Evolutionary conservation across 2,797 vertebrate species (phyloP).

Genomic region (Todus mexicanus): DNA sequence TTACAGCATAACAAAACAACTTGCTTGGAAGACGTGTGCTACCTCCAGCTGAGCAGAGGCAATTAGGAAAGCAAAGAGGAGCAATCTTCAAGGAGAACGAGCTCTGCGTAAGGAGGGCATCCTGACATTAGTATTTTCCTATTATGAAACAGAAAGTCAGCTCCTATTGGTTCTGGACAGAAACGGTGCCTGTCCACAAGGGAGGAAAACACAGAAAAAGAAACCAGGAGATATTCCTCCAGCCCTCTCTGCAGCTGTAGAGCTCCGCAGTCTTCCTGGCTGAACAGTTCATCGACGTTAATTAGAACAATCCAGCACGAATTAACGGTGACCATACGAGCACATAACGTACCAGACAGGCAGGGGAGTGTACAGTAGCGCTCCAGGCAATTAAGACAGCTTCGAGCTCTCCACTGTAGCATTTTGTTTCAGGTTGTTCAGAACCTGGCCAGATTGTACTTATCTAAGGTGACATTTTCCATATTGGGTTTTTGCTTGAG

Average conservation of each 20-base stretch:
- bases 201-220: not conserved
- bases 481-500: not conserved
- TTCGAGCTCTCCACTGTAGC: not conserved
- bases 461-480: not conserved
- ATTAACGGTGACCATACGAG: constrained; percentile 29
- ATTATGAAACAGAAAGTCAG: constrained; percentile 49
- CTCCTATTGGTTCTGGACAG: not conserved
- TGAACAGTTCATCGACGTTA: not conserved
- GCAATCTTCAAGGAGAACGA: constrained; percentile 64
- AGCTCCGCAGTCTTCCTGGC: not conserved
- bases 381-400: not conserved
- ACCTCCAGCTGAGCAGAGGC: constrained; percentile 57
- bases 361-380: not conserved
- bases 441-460: not conserved
- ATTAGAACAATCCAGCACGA: constrained; percentile 42
- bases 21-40: not conserved
- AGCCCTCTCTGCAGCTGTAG: not conserved
- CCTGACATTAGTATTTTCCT: constrained; percentile 39
- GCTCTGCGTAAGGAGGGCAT: constrained; percentile 35
- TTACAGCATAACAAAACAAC: constrained; percentile 45
- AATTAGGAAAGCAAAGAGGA: constrained; percentile 62
- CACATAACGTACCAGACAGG: not conserved
- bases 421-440: not conserved
- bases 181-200: constrained; percentile 1
- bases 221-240: not conserved